Evolutionary conservation across 2,888 invertebrate genomes (phyloP).

Genomic region (Nemotelus nigrinus): DNA sequence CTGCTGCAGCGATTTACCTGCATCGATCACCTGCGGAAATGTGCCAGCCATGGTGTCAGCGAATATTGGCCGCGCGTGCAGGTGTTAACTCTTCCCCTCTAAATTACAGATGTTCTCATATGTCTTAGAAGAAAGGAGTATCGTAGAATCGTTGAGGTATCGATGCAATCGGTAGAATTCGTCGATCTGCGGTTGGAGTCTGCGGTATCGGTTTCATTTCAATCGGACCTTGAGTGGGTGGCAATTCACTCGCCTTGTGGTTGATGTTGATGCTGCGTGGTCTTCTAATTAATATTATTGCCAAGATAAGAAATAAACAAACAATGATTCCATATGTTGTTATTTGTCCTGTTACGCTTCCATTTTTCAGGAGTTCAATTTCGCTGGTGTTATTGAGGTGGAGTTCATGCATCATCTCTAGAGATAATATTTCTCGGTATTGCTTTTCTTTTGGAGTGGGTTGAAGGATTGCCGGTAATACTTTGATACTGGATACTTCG

Average conservation of each 20-base stretch:
- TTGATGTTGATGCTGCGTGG: not conserved
- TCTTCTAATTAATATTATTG: not conserved
- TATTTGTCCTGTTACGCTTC: not conserved
- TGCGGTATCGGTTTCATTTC: not conserved
- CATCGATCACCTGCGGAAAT: not conserved
- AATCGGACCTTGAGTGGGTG: not conserved
- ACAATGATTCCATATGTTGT: not conserved
- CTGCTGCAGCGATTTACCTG: no score
- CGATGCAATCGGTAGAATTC: not conserved
- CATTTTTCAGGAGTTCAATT: slow-evolving; percentile 27
- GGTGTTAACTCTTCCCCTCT: not conserved
- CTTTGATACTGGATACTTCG: slow-evolving; percentile 38
- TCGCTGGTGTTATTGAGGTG: slow-evolving; percentile 46
- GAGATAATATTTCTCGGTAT: slow-evolving; percentile 47
- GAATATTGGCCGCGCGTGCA: not conserved
- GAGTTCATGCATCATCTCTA: slow-evolving; percentile 48
- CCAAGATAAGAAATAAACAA: not conserved
- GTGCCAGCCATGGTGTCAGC: not conserved
- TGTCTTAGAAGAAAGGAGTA: not conserved
- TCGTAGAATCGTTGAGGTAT: not conserved
- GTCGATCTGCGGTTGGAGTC: not conserved
- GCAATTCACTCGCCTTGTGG: not conserved
- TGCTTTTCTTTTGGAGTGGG: slow-evolving; percentile 33
- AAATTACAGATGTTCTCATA: not conserved
- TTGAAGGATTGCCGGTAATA: slow-evolving; percentile 49